Evolutionary conservation across 2,113 vertebrate genomes (phyloP).

Genomic region (Mandrillus leucophaeus): DNA sequence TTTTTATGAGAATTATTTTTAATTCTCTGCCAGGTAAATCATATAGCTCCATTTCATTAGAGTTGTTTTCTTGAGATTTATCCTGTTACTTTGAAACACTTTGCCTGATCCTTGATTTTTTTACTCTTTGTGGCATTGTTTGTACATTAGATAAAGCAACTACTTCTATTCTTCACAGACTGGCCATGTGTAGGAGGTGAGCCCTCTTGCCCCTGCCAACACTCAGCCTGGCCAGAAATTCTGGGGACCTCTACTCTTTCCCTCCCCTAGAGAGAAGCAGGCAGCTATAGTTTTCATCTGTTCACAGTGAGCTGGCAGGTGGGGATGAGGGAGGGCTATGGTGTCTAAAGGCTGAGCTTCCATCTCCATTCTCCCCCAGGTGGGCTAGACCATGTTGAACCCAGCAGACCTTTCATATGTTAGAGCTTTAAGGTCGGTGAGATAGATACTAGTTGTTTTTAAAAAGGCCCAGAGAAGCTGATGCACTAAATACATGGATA

Average conservation of each 20-base stretch:
- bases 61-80: background rate
- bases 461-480: background rate
- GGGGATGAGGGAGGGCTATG: background rate
- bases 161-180: background rate
- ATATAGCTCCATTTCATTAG: background rate
- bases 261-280: background rate
- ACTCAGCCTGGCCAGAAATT: background rate
- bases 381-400: background rate
- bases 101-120: background rate
- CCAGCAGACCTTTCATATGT: background rate
- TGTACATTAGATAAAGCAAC: background rate
- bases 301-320: background rate
- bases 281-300: background rate
- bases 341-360: background rate
- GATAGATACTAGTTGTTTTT: background rate
- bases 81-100: background rate
- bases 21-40: background rate
- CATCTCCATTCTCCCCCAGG: background rate
- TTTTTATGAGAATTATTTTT: background rate
- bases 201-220: background rate
- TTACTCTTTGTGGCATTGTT: background rate
- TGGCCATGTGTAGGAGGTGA: background rate
- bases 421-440: background rate
- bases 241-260: no score
- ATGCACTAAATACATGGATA: no score